Percentiles rank a stretch among this genome's conserved stretches.
Evolutionary conservation across 2,888 invertebrate genomes (phyloP).

Genomic region (Aleiodes alternator): DNA sequence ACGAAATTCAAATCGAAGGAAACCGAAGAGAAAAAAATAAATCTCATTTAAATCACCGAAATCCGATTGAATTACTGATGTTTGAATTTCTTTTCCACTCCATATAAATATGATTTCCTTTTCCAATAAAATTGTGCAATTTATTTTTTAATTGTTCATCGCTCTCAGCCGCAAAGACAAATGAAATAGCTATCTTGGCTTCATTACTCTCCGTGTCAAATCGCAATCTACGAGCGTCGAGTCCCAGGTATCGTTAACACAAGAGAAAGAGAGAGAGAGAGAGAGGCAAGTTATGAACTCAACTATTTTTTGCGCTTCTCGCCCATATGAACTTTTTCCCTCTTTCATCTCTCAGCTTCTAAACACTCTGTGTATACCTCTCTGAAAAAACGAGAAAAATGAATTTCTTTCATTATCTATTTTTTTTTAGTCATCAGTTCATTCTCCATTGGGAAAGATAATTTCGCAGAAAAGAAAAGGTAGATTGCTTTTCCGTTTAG

Average conservation of each 20-base stretch:
- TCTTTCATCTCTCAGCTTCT: too few relatives aligned
- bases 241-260: constrained; percentile 70
- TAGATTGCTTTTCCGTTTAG: constrained; percentile 56
- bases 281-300: constrained; percentile 64
- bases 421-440: constrained; percentile 13
- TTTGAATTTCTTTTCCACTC: too few relatives aligned
- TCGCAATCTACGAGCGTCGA: constrained; percentile 74
- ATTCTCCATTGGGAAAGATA: constrained; percentile 52
- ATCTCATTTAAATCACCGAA: constrained; percentile 7
- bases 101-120: too few relatives aligned
- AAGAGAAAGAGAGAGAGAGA: neutral
- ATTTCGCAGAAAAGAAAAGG: constrained; percentile 69
- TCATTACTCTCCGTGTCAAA: constrained; percentile 74
- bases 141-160: too few relatives aligned
- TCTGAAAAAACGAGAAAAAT: neutral
- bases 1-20: too few relatives aligned
- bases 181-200: constrained; percentile 62
- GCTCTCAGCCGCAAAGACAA: neutral
- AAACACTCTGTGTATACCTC: too few relatives aligned
- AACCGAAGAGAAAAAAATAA: neutral
- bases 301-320: constrained; percentile 51
- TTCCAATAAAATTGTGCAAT: too few relatives aligned
- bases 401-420: constrained; percentile 42
- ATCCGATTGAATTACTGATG: neutral
- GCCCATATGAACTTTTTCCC: too few relatives aligned